phyloP scores from a whole-genome alignment of 2,797 vertebrate genomes.

The Rhinella marina region DNA sequence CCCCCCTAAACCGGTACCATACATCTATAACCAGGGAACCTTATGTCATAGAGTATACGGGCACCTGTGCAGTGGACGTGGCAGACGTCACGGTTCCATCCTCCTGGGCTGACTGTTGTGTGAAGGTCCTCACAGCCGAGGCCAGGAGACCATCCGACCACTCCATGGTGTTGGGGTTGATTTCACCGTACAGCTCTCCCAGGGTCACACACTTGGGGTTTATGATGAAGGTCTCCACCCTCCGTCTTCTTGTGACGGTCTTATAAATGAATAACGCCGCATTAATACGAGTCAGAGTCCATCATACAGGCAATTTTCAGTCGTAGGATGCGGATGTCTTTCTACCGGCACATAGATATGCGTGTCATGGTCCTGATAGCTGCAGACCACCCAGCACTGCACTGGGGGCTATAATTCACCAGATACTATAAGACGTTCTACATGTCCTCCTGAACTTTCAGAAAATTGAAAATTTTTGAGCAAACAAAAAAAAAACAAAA shows the following conservation, averaged over 20 bases:
- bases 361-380: no score
- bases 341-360: no score
- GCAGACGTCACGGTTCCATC: not conserved
- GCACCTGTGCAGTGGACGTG: not conserved
- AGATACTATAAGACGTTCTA: no score
- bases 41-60: not conserved
- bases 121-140: slow-evolving; percentile 67
- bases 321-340: no score
- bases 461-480: not conserved
- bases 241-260: slow-evolving; percentile 64
- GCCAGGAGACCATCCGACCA: slow-evolving; percentile 74
- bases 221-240: slow-evolving; percentile 70
- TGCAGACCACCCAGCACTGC: no score
- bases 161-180: slow-evolving; percentile 70
- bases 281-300: not conserved
- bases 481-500: not conserved
- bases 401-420: no score
- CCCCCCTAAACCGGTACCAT: not conserved
- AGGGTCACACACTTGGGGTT: slow-evolving; percentile 73
- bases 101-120: slow-evolving; percentile 53
- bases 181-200: slow-evolving; percentile 70
- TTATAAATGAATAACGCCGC: not conserved
- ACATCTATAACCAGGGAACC: not conserved
- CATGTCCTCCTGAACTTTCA: no score
- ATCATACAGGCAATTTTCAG: no score